Evolutionary conservation across 2,888 invertebrate genomes (phyloP).

Genomic region (Osmoderma eremita): DNA sequence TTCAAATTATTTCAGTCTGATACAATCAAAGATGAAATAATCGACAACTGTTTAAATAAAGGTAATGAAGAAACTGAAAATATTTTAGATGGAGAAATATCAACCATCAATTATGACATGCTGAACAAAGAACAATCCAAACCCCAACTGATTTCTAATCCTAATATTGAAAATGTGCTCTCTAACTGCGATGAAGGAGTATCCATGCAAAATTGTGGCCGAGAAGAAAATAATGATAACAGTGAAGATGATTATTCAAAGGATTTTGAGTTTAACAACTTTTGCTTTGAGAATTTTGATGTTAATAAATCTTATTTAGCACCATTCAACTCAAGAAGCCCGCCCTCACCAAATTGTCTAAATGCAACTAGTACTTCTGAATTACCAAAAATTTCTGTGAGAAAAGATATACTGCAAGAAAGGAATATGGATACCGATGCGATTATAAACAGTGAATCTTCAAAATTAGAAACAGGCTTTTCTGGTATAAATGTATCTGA

Average conservation of each 20-base stretch:
- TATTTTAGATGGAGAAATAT: neutral
- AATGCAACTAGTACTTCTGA: neutral
- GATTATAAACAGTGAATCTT: neutral
- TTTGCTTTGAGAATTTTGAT: slow-evolving; percentile 42
- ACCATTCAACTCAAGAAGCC: neutral
- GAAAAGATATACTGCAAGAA: slow-evolving; percentile 23
- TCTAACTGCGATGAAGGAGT: neutral
- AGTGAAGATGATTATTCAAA: slow-evolving; percentile 25
- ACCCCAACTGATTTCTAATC: neutral
- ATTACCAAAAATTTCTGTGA: slow-evolving; percentile 29
- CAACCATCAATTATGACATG: slow-evolving; percentile 33
- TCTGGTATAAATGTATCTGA: neutral
- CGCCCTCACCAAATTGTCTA: neutral
- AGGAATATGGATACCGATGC: neutral
- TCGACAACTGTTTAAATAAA: neutral
- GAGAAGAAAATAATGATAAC: neutral
- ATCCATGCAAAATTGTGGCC: neutral
- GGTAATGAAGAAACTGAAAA: neutral
- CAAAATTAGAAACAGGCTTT: slow-evolving; percentile 1
- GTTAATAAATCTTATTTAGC: slow-evolving; percentile 40
- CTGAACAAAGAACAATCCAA: slow-evolving; percentile 37
- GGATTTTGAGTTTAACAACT: slow-evolving; percentile 34
- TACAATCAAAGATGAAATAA: neutral
- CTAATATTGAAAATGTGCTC: neutral
- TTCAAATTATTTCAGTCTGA: slow-evolving; percentile 10